Percentiles rank a stretch among this genome's conserved stretches.
Evolutionary conservation across 2,888 invertebrate genomes (phyloP).

Genomic region (Seira sanloemensis): DNA sequence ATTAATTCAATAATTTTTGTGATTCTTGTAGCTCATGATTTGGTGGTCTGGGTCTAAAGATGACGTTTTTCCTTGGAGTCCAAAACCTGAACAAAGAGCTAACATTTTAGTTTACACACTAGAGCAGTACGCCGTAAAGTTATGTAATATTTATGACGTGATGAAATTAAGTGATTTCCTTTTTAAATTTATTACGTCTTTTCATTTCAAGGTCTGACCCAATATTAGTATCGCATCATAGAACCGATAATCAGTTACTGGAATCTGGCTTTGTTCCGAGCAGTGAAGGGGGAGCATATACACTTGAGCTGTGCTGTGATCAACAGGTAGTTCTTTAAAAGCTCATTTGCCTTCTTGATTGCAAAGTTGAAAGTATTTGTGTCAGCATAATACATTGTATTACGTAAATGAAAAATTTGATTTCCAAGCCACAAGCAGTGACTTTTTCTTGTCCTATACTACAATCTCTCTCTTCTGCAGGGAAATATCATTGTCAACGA

Average conservation of each 20-base stretch:
- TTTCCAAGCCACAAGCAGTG: conserved; percentile 17
- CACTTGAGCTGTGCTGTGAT: conserved; percentile 68
- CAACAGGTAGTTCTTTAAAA: conserved; percentile 60
- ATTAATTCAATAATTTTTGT: no score
- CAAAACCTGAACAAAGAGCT: conserved; percentile 70
- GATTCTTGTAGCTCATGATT: conserved; percentile 67
- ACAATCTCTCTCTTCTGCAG: conserved; percentile 37
- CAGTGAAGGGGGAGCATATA: conserved; percentile 64
- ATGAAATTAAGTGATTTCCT: background rate
- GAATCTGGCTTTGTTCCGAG: conserved; percentile 67
- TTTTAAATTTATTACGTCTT: background rate
- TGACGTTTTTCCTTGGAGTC: conserved; percentile 72
- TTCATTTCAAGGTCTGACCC: conserved; percentile 49
- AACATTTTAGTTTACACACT: conserved; percentile 69
- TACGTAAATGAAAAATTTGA: background rate
- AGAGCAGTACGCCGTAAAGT: conserved; percentile 57
- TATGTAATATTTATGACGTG: background rate
- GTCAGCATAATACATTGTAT: no score
- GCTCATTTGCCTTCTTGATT: no score
- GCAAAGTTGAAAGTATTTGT: no score
- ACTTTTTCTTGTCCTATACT: background rate
- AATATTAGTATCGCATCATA: conserved; percentile 64
- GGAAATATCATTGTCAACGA: conserved; percentile 69
- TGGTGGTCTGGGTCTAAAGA: conserved; percentile 72
- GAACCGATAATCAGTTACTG: conserved; percentile 67